These are phyloP conservation scores for Eurytoma californica DNA, from an alignment of 2,888 invertebrate genomes.

Conservation along the genomic window DNA sequence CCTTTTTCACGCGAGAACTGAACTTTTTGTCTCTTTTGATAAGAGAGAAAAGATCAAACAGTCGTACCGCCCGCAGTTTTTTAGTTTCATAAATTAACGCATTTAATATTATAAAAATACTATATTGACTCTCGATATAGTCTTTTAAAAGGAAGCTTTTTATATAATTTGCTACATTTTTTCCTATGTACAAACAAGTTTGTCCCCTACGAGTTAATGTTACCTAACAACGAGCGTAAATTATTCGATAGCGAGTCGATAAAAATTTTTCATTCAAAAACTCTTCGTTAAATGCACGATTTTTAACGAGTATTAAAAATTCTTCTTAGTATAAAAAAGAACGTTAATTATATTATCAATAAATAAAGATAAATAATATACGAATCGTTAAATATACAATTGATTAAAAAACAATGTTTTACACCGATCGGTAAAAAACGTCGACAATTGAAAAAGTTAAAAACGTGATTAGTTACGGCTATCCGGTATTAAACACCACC, in stretches of 20 bases:
- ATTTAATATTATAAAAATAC: conserved; percentile 48
- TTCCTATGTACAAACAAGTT: conserved; percentile 32
- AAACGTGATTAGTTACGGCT: conserved; percentile 9
- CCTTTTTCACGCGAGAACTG: conserved; percentile 14
- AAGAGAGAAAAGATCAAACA: conserved; percentile 11
- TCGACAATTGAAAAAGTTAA: conserved; percentile 26
- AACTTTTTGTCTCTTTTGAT: conserved; percentile 8
- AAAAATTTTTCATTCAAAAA: conserved; percentile 8
- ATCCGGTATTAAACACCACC: no score
- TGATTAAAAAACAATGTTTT: conserved; percentile 4
- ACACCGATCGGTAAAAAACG: conserved; percentile 6
- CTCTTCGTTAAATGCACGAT: conserved; percentile 34
- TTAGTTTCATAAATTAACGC: conserved; percentile 6
- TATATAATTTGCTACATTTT: conserved; percentile 6
- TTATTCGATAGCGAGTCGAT: conserved; percentile 19
- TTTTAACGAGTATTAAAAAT: conserved; percentile 20
- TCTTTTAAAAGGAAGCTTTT: conserved; percentile 17
- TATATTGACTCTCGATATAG: not conserved
- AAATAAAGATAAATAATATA: conserved; percentile 24
- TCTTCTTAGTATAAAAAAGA: conserved; percentile 1
- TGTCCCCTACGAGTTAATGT: conserved; percentile 10
- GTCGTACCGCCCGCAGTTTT: not conserved
- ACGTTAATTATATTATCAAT: conserved; percentile 5
- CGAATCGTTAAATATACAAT: not conserved
- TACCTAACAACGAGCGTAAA: conserved; percentile 4